Evolutionary conservation across 2,797 vertebrate genomes (phyloP).

Genomic region (Trematocara caparti): DNA sequence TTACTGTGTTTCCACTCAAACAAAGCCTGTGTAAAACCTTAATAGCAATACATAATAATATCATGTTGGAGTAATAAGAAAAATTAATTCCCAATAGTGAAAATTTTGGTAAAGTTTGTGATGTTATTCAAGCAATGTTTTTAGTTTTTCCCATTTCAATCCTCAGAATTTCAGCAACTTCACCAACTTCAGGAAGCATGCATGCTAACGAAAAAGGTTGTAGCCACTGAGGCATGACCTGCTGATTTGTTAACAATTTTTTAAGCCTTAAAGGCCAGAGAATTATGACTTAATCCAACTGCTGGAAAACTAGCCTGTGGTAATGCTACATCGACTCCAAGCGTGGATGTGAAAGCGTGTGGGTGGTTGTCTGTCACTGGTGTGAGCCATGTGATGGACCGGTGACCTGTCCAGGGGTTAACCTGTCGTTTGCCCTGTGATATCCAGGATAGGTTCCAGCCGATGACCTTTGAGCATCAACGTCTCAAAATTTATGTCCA

Average conservation of each 20-base stretch:
- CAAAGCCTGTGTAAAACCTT: neutral
- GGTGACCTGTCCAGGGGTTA: neutral
- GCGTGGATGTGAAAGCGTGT: neutral
- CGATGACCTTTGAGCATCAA: neutral
- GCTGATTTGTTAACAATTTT: neutral
- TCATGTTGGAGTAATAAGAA: neutral
- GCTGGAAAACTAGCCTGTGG: neutral
- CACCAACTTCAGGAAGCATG: neutral
- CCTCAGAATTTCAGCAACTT: neutral
- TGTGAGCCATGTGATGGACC: neutral
- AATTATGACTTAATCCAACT: neutral
- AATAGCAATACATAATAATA: neutral
- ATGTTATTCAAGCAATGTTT: neutral
- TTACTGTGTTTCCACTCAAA: neutral
- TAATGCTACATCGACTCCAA: neutral
- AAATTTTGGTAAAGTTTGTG: neutral
- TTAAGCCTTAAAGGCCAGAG: neutral
- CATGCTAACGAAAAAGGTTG: neutral
- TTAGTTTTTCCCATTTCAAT: neutral
- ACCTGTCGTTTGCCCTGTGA: neutral
- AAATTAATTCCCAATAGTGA: rapidly evolving
- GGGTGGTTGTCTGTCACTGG: neutral
- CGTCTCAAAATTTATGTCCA: neutral
- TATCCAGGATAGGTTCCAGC: neutral
- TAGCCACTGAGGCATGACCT: neutral